Conservation (phyloP, 2,113 vertebrate species). For the Leucosticte australis region DNA sequence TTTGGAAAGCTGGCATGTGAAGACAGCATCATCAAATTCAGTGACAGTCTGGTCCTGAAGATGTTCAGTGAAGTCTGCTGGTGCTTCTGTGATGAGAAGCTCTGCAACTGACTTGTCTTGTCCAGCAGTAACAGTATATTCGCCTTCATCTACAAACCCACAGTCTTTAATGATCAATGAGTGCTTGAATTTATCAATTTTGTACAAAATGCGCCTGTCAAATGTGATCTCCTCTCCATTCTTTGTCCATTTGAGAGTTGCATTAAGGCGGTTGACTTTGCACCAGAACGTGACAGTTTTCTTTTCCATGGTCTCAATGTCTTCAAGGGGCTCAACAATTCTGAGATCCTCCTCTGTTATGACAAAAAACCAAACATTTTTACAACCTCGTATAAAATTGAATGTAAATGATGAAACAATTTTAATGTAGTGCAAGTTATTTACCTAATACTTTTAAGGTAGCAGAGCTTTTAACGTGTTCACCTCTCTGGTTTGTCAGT, state of each 20-base stretch:
- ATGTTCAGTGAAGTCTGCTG: conserved; percentile 89
- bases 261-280: conserved; percentile 93
- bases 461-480: conserved; percentile 85
- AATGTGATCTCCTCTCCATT: conserved; percentile 89
- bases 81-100: conserved; percentile 94
- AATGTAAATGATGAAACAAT: not conserved
- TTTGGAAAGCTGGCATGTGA: conserved; percentile 91
- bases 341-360: conserved; percentile 89
- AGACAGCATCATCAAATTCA: conserved; percentile 95
- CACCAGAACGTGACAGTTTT: conserved; percentile 91
- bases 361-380: not conserved
- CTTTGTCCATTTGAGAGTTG: conserved; percentile 90
- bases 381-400: not conserved
- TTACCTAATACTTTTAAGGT: conserved; percentile 85
- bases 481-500: conserved; percentile 89
- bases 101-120: conserved; percentile 90
- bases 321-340: conserved; percentile 90
- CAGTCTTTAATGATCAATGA: conserved; percentile 93
- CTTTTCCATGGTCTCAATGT: conserved; percentile 96
- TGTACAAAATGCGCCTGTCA: conserved; percentile 87
- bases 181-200: conserved; percentile 90
- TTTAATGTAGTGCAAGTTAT: not conserved
- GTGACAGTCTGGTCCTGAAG: conserved; percentile 93
- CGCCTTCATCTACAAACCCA: conserved; percentile 91
- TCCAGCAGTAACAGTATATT: conserved; percentile 88